Conservation (phyloP, 2,113 vertebrate genomes). For the Carettochelys insculpta region DNA sequence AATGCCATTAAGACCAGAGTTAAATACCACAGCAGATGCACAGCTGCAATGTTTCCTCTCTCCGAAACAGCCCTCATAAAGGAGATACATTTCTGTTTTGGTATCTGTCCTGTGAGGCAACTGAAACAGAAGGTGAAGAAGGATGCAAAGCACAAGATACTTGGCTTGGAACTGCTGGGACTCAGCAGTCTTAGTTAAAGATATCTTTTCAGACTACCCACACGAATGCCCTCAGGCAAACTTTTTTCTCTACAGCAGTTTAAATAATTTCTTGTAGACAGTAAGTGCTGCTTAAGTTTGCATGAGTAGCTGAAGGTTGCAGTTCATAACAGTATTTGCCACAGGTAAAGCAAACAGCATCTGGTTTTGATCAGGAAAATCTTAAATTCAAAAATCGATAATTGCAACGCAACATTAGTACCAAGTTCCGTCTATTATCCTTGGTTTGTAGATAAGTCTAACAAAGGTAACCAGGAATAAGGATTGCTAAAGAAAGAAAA, state of each 20-base stretch:
- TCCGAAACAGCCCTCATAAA: background rate
- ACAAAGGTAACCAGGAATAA: background rate
- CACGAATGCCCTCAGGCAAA: background rate
- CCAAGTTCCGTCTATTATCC: background rate
- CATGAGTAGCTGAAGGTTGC: slow-evolving; percentile 5
- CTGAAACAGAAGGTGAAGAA: background rate
- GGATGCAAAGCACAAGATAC: background rate
- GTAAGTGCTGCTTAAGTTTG: background rate
- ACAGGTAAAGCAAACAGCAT: slow-evolving; percentile 16
- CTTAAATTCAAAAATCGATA: background rate
- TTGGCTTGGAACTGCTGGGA: background rate
- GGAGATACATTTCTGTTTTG: background rate
- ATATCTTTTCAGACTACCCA: background rate
- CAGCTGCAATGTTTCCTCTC: background rate
- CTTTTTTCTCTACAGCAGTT: background rate
- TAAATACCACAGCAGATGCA: background rate
- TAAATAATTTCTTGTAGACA: background rate
- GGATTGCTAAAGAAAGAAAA: background rate
- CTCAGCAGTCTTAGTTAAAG: background rate
- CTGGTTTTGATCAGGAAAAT: slow-evolving; percentile 10
- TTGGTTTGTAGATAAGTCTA: background rate
- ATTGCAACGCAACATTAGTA: background rate
- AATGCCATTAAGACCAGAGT: background rate
- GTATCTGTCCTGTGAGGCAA: background rate
- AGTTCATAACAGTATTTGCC: background rate